Evolutionary conservation across 1,140 invertebrate genomes (phyloP), one percentile per base, ranked within the genome.

Genomic region (Pectinophora gossypiella): DNA sequence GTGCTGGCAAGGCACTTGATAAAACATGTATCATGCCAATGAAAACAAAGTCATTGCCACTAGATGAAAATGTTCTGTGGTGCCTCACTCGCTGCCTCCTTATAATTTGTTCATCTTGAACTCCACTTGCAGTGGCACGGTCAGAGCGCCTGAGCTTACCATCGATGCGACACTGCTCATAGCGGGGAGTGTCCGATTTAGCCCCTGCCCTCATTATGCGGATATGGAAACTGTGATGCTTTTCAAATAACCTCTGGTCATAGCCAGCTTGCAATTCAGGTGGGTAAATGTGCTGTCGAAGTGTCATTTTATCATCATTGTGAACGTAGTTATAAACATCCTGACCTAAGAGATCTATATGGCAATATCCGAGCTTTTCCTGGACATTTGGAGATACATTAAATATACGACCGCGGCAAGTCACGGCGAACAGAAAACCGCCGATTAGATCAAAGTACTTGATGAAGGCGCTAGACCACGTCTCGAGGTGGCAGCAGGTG

Each of bases 341-440:
- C 79, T 97, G 94, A 0, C 96, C 96, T 72, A 97, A 91, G 54
- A 98, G 87, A 72, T 98, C 96, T 59, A 93, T 91, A 92, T 96
- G 88, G 59, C 93, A 92, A 80, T 97, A 94, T 42, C 96, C 95
- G 54, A 98, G 88, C 52, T 95, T 91, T 59, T 94, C 92, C 68
- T 97, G 95, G 12, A 98, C 92, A 66, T 94, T 95, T 47, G 93
- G 91, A 16, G 96, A 96, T 6, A 97, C 92, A 71, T 96, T 94
- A 38, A 97, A 91, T 59, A 98, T 94, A 73, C 96, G 94, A 1
- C 96, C 96, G 46, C 92, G 90, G 51, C 93, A 92, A 5, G 95
- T 95, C 0, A 97, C 87, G 7, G 96, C 92, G 51, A 98, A 80
- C 70, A 97, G 88, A 63, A 96, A 96, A n/a, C 92, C 92, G 50